These are phyloP conservation scores for Pseudonaja textilis DNA, from an alignment of 2,113 vertebrate genomes.

Conservation along the genomic window DNA sequence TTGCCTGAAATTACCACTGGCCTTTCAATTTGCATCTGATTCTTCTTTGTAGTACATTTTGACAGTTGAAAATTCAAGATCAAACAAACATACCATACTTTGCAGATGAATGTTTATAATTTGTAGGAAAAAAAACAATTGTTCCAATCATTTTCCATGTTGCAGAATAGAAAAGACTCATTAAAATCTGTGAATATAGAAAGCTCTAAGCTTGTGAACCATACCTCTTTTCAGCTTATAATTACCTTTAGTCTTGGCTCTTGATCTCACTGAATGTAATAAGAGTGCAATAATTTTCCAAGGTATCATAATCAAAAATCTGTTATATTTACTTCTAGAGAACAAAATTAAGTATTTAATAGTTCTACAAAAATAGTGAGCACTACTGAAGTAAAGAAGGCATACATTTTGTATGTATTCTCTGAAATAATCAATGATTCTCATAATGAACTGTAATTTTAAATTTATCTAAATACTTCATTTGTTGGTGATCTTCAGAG, in stretches of 20 bases:
- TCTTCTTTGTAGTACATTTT: neutral
- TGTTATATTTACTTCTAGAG: slow-evolving; percentile 11
- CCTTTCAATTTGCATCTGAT: neutral
- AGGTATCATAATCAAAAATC: slow-evolving; percentile 1
- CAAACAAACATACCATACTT: neutral
- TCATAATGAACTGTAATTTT: slow-evolving; percentile 28
- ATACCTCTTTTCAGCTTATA: neutral
- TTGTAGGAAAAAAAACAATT: neutral
- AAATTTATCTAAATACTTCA: slow-evolving; percentile 34
- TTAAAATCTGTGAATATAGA: neutral
- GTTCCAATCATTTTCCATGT: neutral
- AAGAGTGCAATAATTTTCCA: neutral
- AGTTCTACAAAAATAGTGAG: slow-evolving; percentile 38
- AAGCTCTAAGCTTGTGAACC: neutral
- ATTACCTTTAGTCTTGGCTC: neutral
- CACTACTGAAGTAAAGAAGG: slow-evolving; percentile 42
- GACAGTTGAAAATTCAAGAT: neutral
- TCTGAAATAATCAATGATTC: slow-evolving; percentile 30
- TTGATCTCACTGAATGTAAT: neutral
- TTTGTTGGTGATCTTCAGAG: slow-evolving; percentile 36
- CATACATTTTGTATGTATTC: slow-evolving; percentile 27
- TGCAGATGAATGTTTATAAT: neutral
- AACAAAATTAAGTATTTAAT: slow-evolving; percentile 46
- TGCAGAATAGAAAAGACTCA: neutral
- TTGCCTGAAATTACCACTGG: neutral